Evolutionary conservation across 2,113 vertebrate genomes (phyloP).

Genomic region (Leucoraja erinaceus): DNA sequence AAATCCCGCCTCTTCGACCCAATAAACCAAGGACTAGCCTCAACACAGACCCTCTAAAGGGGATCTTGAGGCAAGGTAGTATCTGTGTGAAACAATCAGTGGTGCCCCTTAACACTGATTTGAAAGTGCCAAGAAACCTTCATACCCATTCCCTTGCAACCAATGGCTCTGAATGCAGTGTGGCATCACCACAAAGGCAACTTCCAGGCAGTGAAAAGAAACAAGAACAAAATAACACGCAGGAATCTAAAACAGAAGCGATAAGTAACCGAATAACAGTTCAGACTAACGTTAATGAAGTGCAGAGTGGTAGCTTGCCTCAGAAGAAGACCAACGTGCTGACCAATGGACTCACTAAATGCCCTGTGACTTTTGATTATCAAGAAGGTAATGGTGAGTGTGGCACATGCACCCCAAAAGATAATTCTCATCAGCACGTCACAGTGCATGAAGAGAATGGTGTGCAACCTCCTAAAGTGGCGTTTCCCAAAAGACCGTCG

Average conservation of each 20-base stretch:
- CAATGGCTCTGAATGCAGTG: slow-evolving; percentile 46
- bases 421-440: slow-evolving; percentile 45
- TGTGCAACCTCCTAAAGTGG: slow-evolving; percentile 52
- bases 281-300: slow-evolving; percentile 40
- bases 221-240: slow-evolving; percentile 39
- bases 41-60: slow-evolving; percentile 72
- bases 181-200: slow-evolving; percentile 60
- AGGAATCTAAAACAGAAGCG: background rate
- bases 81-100: slow-evolving; percentile 63
- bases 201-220: slow-evolving; percentile 56
- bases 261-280: background rate
- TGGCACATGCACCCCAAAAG: slow-evolving; percentile 52
- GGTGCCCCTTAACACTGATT: slow-evolving; percentile 50
- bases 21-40: slow-evolving; percentile 82
- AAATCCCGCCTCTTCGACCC: slow-evolving; percentile 71
- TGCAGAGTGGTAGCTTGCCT: slow-evolving; percentile 53
- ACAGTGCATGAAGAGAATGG: slow-evolving; percentile 49
- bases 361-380: slow-evolving; percentile 44
- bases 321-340: slow-evolving; percentile 47
- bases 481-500: slow-evolving; percentile 51
- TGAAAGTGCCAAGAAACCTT: slow-evolving; percentile 56
- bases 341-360: slow-evolving; percentile 45
- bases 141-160: slow-evolving; percentile 51
- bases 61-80: slow-evolving; percentile 72
- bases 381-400: slow-evolving; percentile 53